Evolutionary conservation across 2,113 vertebrate species (phyloP), one percentile per base, ranked within the genome.

Genomic region (Marmota flaviventris): DNA sequence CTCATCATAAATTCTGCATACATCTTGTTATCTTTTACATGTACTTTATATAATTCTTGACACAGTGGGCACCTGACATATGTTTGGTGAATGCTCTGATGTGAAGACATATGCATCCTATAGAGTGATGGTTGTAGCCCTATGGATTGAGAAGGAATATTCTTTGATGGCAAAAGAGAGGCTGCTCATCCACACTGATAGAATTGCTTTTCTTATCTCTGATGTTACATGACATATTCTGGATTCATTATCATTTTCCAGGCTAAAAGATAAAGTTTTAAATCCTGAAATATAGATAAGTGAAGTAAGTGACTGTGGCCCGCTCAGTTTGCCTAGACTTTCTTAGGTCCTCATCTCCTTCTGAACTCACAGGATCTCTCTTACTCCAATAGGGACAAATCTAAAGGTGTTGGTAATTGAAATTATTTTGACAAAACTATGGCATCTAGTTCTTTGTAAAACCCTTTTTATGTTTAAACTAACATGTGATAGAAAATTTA

Each of bases 201-300:
- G 14, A 39, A 77, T 51, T 92, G 39, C 76, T 92, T 63, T 91
- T 83, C 25, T 95, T 85, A 87, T 75, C 65, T 90, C 27, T 88
- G 45, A 39, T 45, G 42, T 20, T 75, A 63, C 25, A 27, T 73
- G 86, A 93, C 56, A 39, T 69, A 81, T 65, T 72, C 32, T 67
- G 65, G 51, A 90, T 20, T 87, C 3, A 37, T 87, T 25, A 78
- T 72, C 73, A 77, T 4, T 42, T 90, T 76, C 4, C 34, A 95
- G 69, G 37, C 32, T 85, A 94, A 89, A 89, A 92, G 37, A 93
- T 78, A 48, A 97, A 75, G n/a, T 79, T 85, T n/a, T 82, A n/a
- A 96, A 92, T 90, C 25, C 39, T 79, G 2, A 88, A 93, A 48
- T 67, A 37, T n/a, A 34, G 76, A 25, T 69, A 32, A 77, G 32